Base-by-base conservation (phyloP, 2,797 vertebrate genomes). In the Peromyscus nudipes region DNA sequence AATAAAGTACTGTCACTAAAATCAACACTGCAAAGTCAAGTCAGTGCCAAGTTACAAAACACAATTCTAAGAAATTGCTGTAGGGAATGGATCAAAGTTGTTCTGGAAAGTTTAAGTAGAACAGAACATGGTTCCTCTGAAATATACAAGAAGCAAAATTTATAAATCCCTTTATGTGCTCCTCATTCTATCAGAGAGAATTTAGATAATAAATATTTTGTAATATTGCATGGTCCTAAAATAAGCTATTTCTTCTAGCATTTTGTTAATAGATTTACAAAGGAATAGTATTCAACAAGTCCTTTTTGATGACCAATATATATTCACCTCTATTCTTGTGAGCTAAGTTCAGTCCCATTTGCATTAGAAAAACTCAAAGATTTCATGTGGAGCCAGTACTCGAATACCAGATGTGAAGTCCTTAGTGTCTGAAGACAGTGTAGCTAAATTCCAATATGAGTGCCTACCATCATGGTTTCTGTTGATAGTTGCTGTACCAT, bases 151-250 rank as follows among this genome's bases (percentile, higher is more conserved):
- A 52, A 90, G 37, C 21, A 93, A 75, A 64, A 93, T 52, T 92
- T 96, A 88, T 94, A 57, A 40, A 4, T 91, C 16, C 31, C 80
- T 95, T 93, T 34, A 79, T 57, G 65, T 34, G 87, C 77, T 96
- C 84, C 85, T 34, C 25, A 85, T 94, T 93, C 43, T 12, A 88
- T 89, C 27, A 65, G 34, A 19, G 88, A 83, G 11, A 83, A 75
- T 86, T 92, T 91, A 37, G 25, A 23, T 65, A 76, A 52, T 17
- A 94, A 83, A 77, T 57, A 64, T 75, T 31, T 85, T 88, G 46
- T 64, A 92, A 60, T 55, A 94, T 96, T 65, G 87, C n/a, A 67
- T 55, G 60, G 10, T 37, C 34, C 84, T 93, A 83, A 55, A 95
- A 57, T 93, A 76, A 96, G 89, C 71, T 10, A 37, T 81, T 55